A percentile compares a stretch with the other conserved stretches of the same genome.
These are phyloP conservation scores for Plectropomus leopardus DNA, from an alignment of 2,113 vertebrate species.

Conservation along the genomic window DNA sequence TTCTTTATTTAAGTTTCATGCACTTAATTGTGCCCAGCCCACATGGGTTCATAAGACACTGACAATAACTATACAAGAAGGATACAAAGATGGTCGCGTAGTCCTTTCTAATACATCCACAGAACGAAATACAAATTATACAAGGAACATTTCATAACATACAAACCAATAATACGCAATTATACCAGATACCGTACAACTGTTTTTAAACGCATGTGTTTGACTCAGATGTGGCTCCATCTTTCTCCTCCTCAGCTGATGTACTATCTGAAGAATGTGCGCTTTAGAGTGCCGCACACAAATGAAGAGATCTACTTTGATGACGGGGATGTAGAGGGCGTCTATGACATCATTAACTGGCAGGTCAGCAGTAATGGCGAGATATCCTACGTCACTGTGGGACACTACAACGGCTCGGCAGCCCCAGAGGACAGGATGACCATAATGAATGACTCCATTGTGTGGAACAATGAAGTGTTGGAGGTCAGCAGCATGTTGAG, in stretches of 20 bases:
- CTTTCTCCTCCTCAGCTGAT: slow-evolving; percentile 81
- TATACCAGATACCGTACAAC: too few relatives aligned
- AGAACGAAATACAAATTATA: too few relatives aligned
- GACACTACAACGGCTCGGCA: slow-evolving; percentile 77
- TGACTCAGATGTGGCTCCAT: not conserved
- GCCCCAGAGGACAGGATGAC: slow-evolving; percentile 67
- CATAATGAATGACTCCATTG: slow-evolving; percentile 80
- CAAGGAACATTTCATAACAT: too few relatives aligned
- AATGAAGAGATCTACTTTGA: slow-evolving; percentile 79
- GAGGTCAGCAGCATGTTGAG: slow-evolving; percentile 77
- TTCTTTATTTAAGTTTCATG: too few relatives aligned
- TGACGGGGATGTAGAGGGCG: slow-evolving; percentile 81
- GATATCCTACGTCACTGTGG: slow-evolving; percentile 82
- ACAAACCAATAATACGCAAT: too few relatives aligned
- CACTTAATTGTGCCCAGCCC: too few relatives aligned
- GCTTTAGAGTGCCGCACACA: slow-evolving; percentile 83
- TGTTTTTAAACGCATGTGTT: not conserved
- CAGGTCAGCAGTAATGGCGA: slow-evolving; percentile 78
- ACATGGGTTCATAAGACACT: too few relatives aligned
- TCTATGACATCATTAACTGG: slow-evolving; percentile 91
- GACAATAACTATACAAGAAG: too few relatives aligned
- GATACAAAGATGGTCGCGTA: too few relatives aligned
- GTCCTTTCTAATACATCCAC: too few relatives aligned
- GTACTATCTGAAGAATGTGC: slow-evolving; percentile 88
- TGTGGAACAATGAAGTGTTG: slow-evolving; percentile 84